Conservation (phyloP, 2,113 vertebrate species). For the Balaeniceps rex region DNA sequence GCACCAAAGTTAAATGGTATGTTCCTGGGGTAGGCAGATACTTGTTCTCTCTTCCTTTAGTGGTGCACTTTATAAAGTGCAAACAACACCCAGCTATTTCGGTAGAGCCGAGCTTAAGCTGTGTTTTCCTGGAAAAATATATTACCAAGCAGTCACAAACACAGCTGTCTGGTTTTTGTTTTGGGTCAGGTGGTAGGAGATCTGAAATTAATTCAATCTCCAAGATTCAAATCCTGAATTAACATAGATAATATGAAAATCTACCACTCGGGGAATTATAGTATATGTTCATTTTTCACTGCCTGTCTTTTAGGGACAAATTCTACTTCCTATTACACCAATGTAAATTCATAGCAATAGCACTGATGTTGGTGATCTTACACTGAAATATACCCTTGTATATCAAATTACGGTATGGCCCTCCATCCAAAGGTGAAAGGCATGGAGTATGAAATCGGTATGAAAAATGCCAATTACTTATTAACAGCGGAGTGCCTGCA, state of each 20-base stretch:
- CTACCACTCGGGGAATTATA: neutral
- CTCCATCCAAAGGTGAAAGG: neutral
- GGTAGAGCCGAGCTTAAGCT: neutral
- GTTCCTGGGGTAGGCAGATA: neutral
- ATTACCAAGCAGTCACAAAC: constrained; percentile 35
- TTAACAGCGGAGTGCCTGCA: neutral
- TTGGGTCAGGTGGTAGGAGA: constrained; percentile 18
- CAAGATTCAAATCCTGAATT: neutral
- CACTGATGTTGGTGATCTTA: neutral
- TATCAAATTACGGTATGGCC: neutral
- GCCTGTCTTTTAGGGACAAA: neutral
- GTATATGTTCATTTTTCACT: neutral
- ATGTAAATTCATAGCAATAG: neutral
- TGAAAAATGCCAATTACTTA: neutral
- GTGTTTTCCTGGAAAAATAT: constrained; percentile 32
- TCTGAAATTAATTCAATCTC: constrained; percentile 15
- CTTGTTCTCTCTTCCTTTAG: neutral
- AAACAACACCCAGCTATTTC: neutral
- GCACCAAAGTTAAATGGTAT: neutral
- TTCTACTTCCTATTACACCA: neutral
- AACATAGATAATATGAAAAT: neutral
- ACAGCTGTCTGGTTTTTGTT: constrained; percentile 42
- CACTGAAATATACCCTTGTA: neutral
- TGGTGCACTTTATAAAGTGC: neutral
- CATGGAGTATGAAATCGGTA: too few relatives aligned